Evolutionary conservation across 2,888 invertebrate genomes (phyloP).

Genomic region (Muscina levida): DNA sequence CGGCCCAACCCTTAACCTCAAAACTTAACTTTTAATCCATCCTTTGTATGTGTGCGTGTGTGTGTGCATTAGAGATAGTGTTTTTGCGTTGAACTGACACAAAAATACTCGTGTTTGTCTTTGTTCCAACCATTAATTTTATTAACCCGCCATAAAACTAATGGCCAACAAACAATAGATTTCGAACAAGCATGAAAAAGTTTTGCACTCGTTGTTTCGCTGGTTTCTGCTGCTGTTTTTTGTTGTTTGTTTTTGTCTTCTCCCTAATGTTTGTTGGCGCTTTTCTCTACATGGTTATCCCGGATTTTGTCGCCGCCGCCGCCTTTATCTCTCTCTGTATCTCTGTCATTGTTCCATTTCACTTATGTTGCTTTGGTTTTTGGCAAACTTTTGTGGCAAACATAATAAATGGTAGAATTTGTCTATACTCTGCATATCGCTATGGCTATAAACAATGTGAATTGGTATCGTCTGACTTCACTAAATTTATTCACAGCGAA

Average conservation of each 20-base stretch:
- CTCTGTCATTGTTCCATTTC: not conserved
- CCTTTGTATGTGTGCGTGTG: constrained; percentile 4
- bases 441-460: not conserved
- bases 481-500: not conserved
- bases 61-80: too few species aligned
- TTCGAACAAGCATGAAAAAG: constrained; percentile 25
- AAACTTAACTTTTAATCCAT: not conserved
- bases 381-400: constrained; percentile 27
- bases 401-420: constrained; percentile 17
- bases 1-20: not conserved
- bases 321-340: too few species aligned
- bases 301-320: too few species aligned
- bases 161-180: constrained; percentile 37
- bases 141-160: constrained; percentile 31
- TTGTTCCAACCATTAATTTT: constrained; percentile 31
- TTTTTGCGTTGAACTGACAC: not conserved
- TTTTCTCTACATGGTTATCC: too few species aligned
- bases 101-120: constrained; percentile 10
- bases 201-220: not conserved
- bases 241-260: not conserved
- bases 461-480: constrained; percentile 5
- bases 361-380: constrained; percentile 18
- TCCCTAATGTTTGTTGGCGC: too few species aligned
- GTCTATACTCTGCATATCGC: not conserved
- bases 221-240: too few species aligned